Conservation (phyloP, 2,888 invertebrate species). For the Aleiodes testaceus region DNA sequence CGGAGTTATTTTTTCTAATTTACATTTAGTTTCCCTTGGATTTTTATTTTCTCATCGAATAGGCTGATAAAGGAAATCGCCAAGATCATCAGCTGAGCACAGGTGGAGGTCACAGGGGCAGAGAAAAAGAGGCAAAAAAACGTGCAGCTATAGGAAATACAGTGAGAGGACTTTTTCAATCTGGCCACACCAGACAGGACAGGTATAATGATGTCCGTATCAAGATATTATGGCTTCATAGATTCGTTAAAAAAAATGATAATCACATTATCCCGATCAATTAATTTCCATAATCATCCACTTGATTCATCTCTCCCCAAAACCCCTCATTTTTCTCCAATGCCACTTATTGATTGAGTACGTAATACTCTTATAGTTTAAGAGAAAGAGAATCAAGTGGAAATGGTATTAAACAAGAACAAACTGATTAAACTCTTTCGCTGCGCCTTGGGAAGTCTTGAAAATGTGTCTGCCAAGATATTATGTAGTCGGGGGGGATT, state of each 20-base stretch:
- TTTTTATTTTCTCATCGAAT: slow-evolving; percentile 15
- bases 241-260: slow-evolving; percentile 43
- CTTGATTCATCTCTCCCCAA: not conserved
- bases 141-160: slow-evolving; percentile 72
- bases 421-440: too few species aligned
- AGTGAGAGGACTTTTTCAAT: slow-evolving; percentile 71
- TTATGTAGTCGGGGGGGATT: too few species aligned
- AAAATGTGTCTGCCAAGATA: too few species aligned
- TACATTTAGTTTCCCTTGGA: slow-evolving; percentile 1
- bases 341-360: too few species aligned
- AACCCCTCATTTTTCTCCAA: not conserved
- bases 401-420: too few species aligned
- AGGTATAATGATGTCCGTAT: slow-evolving; percentile 73
- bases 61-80: slow-evolving; percentile 65
- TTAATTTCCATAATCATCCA: not conserved
- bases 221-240: slow-evolving; percentile 70
- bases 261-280: too few species aligned
- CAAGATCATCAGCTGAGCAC: slow-evolving; percentile 67
- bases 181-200: slow-evolving; percentile 72
- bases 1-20: not conserved
- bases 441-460: too few species aligned
- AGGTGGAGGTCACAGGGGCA: slow-evolving; percentile 61
- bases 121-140: slow-evolving; percentile 69
- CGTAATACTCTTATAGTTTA: too few species aligned
- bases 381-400: too few species aligned